Percentiles rank a stretch among this genome's conserved stretches.
Conservation (phyloP, 2,888 invertebrate species). For the Drosophila cognata region DNA sequence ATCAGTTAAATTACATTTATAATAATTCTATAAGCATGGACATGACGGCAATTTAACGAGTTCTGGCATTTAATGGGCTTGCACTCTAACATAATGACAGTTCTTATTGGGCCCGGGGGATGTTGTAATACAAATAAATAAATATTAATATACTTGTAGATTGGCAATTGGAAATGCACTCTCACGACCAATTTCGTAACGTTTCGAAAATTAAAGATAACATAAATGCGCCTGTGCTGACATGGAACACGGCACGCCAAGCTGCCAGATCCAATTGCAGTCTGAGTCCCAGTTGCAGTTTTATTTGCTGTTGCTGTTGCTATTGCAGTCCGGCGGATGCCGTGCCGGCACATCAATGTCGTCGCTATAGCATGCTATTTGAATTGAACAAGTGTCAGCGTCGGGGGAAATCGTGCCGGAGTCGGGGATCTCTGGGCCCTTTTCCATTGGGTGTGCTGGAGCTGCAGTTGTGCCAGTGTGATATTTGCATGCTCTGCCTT, state of each 20-base stretch:
- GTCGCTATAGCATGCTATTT: constrained; percentile 76
- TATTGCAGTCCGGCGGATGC: constrained; percentile 51
- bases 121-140: constrained; percentile 54
- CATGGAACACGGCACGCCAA: constrained; percentile 41
- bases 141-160: constrained; percentile 69
- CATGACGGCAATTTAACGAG: constrained; percentile 14
- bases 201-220: constrained; percentile 76
- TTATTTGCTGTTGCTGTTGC: constrained; percentile 13
- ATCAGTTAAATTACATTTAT: not conserved
- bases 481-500: constrained; percentile 70
- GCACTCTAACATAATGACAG: constrained; percentile 29
- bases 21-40: not conserved
- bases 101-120: constrained; percentile 27
- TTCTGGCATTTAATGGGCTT: constrained; percentile 25
- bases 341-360: constrained; percentile 81
- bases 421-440: constrained; percentile 26
- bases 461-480: constrained; percentile 19
- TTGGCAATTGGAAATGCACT: constrained; percentile 77
- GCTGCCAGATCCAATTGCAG: constrained; percentile 23
- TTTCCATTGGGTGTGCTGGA: constrained; percentile 8
- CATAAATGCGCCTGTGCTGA: constrained; percentile 73
- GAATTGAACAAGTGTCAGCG: constrained; percentile 79
- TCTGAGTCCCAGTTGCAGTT: constrained; percentile 30
- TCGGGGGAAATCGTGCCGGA: constrained; percentile 22
- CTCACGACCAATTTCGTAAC: constrained; percentile 76